Percentiles rank a stretch among this genome's conserved stretches.
Conservation (phyloP, 2,797 vertebrate genomes). For the Hybognathus amarus region DNA sequence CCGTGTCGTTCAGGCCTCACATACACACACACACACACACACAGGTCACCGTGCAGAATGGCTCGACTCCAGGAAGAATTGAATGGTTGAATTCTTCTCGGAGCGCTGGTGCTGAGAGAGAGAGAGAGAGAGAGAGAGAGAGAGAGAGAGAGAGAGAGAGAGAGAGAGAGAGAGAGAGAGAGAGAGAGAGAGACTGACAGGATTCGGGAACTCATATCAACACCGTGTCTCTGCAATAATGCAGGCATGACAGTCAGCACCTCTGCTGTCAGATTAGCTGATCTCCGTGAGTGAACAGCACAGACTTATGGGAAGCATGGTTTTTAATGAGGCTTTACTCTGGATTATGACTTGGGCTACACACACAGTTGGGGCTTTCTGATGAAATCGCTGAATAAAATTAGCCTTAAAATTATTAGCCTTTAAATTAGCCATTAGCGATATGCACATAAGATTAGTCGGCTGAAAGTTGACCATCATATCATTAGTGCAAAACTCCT, state of each 20-base stretch:
- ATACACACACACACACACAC: conserved; percentile 36
- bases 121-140: conserved; percentile 27
- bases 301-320: conserved; percentile 42
- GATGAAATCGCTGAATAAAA: neutral
- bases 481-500: too few relatives aligned
- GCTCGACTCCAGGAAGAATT: conserved; percentile 72
- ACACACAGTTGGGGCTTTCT: conserved; percentile 9
- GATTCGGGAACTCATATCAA: conserved; percentile 50
- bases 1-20: conserved; percentile 42
- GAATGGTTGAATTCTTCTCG: conserved; percentile 71
- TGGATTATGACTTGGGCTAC: conserved; percentile 26
- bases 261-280: conserved; percentile 58
- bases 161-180: conserved; percentile 32
- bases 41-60: conserved; percentile 58
- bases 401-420: too few relatives aligned
- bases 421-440: neutral
- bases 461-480: neutral
- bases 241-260: conserved; percentile 55
- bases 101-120: conserved; percentile 57
- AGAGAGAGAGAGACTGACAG: conserved; percentile 47
- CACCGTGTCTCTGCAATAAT: conserved; percentile 56
- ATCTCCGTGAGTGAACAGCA: conserved; percentile 42
- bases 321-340: conserved; percentile 53
- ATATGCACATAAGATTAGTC: conserved; percentile 11
- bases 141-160: conserved; percentile 35